Evolutionary conservation across 2,888 invertebrate genomes (phyloP), one percentile per base, ranked within the genome.

Genomic region (Caenorhabditis becei): DNA sequence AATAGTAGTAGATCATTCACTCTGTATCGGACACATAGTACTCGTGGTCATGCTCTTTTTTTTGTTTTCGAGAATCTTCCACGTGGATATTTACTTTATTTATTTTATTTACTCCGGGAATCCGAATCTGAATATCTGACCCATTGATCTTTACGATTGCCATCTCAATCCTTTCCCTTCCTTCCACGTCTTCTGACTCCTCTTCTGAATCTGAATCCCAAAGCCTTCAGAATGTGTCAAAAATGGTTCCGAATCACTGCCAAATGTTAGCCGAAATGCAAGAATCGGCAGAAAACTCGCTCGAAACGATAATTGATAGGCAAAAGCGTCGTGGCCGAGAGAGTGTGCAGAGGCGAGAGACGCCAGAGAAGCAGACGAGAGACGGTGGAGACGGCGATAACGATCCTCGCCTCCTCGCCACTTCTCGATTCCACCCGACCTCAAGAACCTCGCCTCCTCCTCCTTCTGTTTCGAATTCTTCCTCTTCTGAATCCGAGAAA

Each of bases 211-310:
- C 63, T 23, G 32, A 20, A 49, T 49, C 41, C 54, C 53, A 11
- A 26, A 14, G 8, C 32, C 37, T 56, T n/a, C 26, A 62, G 71
- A 71, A 63, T 66, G 66, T 26, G 16, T 44, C 51, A 59, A 66
- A 58, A 66, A 75, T 75, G 75, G 61, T 75, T 28, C 66, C 66
- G 37, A 75, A 54, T 74, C 78, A 69, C 47, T 69, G 58, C 23
- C 51, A 69, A 74, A 77, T 79, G 72, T 58, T 72, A 74, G 72
- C 62, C 23, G 72, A 62, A 26, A 66, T 71, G 71, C 47, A 66
- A 74, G 56, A 63, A 61, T 59, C 75, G 10, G 58, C 35, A 24
- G 49, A 49, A 74, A 53, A 63, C 61, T 59, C 56, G 75, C 53
- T 47, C 51, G 47, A 44, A 47, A 59, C n/a, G 72, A 74, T 59